phyloP scores from a whole-genome alignment of 2,888 invertebrate genomes.

The Isotomurus palustris region DNA sequence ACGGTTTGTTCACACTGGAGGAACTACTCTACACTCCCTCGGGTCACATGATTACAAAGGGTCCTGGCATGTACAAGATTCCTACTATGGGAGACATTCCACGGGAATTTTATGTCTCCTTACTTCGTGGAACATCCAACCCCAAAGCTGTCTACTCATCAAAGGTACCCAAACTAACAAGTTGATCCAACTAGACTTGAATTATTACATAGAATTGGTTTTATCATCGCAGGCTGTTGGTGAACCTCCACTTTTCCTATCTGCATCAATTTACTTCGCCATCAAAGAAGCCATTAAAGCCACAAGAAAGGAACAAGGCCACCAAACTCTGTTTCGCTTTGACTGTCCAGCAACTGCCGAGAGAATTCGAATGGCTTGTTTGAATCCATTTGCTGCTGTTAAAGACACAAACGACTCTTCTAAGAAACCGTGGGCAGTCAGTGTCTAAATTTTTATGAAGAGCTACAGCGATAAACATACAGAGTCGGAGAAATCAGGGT shows the following conservation, averaged over 20 bases:
- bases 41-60: constrained; percentile 75
- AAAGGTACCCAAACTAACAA: too few relatives aligned
- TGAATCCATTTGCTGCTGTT: constrained; percentile 61
- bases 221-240: constrained; percentile 72
- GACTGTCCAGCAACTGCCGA: constrained; percentile 85
- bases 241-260: constrained; percentile 89
- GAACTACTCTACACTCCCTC: constrained; percentile 80
- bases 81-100: constrained; percentile 92
- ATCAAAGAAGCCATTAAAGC: constrained; percentile 80
- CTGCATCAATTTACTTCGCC: constrained; percentile 82
- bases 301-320: constrained; percentile 67
- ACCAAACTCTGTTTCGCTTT: constrained; percentile 57
- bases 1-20: constrained; percentile 85
- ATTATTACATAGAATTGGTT: not conserved
- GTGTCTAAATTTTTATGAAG: constrained; percentile 9
- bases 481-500: too few relatives aligned
- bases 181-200: constrained; percentile 49
- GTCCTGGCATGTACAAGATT: constrained; percentile 90
- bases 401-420: not conserved
- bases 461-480: too few relatives aligned
- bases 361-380: constrained; percentile 81
- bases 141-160: constrained; percentile 90
- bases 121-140: constrained; percentile 82
- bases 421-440: constrained; percentile 12
- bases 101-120: constrained; percentile 81